Evolutionary conservation across 2,888 invertebrate species (phyloP).

Genomic region (Orthonevra nobilis): DNA sequence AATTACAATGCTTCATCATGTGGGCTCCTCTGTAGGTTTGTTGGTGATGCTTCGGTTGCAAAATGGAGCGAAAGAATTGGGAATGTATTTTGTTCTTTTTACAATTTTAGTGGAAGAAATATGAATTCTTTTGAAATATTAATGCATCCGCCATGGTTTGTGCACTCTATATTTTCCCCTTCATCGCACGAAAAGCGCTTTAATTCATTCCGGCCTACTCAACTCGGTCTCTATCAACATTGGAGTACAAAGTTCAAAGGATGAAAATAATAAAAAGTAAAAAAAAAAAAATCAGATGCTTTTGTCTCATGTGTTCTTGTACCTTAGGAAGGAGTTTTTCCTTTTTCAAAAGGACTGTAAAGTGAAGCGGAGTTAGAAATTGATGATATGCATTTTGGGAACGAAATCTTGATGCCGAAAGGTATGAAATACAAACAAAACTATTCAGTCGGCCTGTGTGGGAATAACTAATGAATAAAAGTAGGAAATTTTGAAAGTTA

Average conservation of each 20-base stretch:
- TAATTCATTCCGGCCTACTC: constrained; percentile 50
- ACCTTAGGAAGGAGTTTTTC: too few relatives aligned
- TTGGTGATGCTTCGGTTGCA: constrained; percentile 61
- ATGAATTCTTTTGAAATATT: constrained; percentile 68
- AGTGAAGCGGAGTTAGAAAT: too few relatives aligned
- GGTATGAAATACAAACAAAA: too few relatives aligned
- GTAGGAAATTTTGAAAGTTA: too few relatives aligned
- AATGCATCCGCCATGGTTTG: constrained; percentile 54
- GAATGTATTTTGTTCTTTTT: constrained; percentile 56
- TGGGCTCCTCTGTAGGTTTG: constrained; percentile 56
- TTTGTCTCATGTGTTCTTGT: constrained; percentile 35
- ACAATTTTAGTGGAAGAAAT: constrained; percentile 64
- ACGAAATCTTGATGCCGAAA: too few relatives aligned
- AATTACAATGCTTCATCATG: constrained; percentile 69
- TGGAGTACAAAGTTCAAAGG: constrained; percentile 41
- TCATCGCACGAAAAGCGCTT: constrained; percentile 10
- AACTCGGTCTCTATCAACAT: too few relatives aligned
- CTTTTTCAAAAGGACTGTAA: too few relatives aligned
- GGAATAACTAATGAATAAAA: too few relatives aligned
- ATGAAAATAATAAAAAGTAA: not conserved
- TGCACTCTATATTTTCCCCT: constrained; percentile 29
- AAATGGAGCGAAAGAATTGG: constrained; percentile 69
- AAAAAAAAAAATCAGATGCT: constrained; percentile 12
- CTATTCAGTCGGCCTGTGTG: too few relatives aligned
- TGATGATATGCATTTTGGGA: too few relatives aligned